Conservation (phyloP, 2,113 vertebrate species). For the Rhineura floridana region DNA sequence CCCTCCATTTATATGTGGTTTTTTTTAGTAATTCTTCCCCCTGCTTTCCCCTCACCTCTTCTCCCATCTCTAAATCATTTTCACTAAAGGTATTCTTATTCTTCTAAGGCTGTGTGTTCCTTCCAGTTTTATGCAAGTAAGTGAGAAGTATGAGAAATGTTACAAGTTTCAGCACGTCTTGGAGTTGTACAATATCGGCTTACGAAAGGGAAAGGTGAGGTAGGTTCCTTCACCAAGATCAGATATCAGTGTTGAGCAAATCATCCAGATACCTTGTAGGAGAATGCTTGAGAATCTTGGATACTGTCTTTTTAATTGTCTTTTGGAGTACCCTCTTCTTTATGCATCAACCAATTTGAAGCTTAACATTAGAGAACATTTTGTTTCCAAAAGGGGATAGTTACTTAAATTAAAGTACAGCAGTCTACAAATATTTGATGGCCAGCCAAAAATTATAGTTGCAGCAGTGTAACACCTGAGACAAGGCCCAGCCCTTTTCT, state of each 20-base stretch:
- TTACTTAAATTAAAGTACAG: neutral
- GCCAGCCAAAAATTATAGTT: neutral
- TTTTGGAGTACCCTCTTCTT: neutral
- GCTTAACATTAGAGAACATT: neutral
- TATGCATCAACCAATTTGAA: neutral
- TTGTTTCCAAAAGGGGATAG: neutral
- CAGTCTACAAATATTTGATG: neutral
- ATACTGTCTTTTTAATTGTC: neutral
- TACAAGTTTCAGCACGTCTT: conserved; percentile 2
- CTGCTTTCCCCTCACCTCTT: neutral
- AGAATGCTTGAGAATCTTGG: neutral
- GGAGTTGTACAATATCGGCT: neutral
- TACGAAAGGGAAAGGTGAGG: neutral
- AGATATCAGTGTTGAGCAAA: neutral
- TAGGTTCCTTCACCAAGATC: neutral
- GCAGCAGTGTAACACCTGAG: neutral
- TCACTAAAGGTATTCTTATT: neutral
- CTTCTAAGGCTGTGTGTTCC: neutral
- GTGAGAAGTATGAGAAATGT: neutral
- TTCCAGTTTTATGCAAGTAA: neutral
- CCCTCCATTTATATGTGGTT: neutral
- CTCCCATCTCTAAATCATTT: neutral
- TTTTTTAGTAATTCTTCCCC: conserved; percentile 1
- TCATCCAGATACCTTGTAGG: neutral
- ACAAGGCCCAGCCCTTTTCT: neutral